Conservation (phyloP, 2,113 vertebrate species). For the Myodes glareolus region DNA sequence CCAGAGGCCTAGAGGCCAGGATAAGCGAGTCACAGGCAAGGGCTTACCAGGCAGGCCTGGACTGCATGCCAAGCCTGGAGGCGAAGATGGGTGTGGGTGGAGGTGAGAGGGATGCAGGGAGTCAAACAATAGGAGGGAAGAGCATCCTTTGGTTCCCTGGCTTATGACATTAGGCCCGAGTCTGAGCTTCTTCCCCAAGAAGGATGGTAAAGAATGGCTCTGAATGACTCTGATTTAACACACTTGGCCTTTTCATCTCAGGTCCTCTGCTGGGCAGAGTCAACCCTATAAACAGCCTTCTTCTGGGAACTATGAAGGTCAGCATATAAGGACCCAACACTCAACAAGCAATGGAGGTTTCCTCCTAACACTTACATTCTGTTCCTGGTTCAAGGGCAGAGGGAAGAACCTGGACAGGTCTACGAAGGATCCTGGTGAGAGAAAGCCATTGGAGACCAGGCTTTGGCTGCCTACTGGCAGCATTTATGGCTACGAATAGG, state of each 20-base stretch:
- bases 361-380: background rate
- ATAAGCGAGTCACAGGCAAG: background rate
- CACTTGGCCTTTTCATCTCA: background rate
- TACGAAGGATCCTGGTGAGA: background rate
- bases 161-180: background rate
- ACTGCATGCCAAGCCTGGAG: too few relatives aligned
- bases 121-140: background rate
- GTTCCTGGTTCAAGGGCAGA: background rate
- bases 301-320: background rate
- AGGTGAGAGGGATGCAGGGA: background rate
- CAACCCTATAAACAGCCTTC: background rate
- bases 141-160: background rate
- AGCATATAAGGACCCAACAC: rapidly evolving
- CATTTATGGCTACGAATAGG: background rate
- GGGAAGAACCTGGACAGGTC: background rate
- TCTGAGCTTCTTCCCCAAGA: background rate
- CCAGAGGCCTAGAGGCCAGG: background rate
- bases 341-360: background rate
- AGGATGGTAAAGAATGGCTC: background rate
- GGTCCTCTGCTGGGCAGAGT: background rate
- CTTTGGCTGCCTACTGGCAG: background rate
- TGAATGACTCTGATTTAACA: background rate
- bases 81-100: background rate
- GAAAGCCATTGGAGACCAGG: background rate
- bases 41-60: background rate